Evolutionary conservation across 1,140 invertebrate species (phyloP).

Genomic region (Trissolcus basalis): DNA sequence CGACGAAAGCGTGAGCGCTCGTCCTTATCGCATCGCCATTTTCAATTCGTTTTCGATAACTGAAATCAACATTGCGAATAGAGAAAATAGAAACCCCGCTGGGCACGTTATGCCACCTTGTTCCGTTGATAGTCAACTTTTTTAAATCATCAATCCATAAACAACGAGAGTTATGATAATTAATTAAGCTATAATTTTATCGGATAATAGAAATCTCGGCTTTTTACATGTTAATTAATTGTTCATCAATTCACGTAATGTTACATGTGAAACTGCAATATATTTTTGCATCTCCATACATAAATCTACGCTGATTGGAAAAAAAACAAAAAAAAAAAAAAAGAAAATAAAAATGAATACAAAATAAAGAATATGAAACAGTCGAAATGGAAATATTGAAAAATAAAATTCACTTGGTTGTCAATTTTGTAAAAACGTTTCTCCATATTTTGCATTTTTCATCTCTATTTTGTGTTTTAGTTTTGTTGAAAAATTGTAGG

Average conservation of each 20-base stretch:
- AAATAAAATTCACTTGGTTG: no score
- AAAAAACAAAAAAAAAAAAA: not conserved
- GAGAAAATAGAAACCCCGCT: slow-evolving; percentile 39
- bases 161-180: slow-evolving; percentile 20
- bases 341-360: no score
- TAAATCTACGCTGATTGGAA: not conserved
- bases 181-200: slow-evolving; percentile 20
- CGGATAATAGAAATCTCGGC: slow-evolving; percentile 19
- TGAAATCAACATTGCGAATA: slow-evolving; percentile 20
- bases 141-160: slow-evolving; percentile 7
- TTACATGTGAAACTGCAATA: not conserved
- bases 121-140: slow-evolving; percentile 28
- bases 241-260: not conserved
- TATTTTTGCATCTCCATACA: slow-evolving; percentile 3
- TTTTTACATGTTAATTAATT: slow-evolving; percentile 24
- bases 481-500: not conserved
- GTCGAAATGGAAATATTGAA: no score
- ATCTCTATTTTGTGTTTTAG: no score
- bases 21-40: slow-evolving; percentile 46
- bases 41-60: slow-evolving; percentile 45
- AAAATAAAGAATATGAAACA: no score
- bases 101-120: slow-evolving; percentile 28
- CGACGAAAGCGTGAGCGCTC: slow-evolving; percentile 24
- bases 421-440: no score
- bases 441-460: no score